These are phyloP conservation scores for Volucella zonaria DNA, from an alignment of 2,888 invertebrate genomes.

Conservation along the genomic window DNA sequence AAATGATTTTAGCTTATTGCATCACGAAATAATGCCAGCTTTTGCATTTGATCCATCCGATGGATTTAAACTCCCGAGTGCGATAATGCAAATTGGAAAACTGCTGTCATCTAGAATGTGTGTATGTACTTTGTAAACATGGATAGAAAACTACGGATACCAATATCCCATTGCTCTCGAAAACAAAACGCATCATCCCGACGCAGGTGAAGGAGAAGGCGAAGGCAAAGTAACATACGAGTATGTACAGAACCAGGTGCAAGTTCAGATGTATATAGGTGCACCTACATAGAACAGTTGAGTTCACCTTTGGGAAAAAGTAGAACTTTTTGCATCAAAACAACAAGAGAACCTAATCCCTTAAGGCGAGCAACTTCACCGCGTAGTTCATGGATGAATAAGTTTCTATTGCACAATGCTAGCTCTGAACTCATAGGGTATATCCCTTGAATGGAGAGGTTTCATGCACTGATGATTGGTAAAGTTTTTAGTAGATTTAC, in stretches of 20 bases:
- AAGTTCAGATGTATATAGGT: no score
- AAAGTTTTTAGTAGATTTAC: no score
- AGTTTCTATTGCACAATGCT: background rate
- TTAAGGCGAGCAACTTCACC: conserved; percentile 30
- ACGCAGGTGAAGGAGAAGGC: no score
- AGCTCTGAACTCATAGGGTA: background rate
- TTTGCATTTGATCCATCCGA: conserved; percentile 40
- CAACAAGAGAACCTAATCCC: conserved; percentile 18
- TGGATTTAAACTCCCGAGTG: conserved; percentile 39
- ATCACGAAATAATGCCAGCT: conserved; percentile 33
- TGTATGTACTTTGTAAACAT: background rate
- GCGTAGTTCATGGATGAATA: background rate
- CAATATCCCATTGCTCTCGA: no score
- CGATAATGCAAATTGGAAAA: conserved; percentile 54
- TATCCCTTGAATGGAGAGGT: no score
- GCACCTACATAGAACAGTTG: background rate
- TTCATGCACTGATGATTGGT: no score
- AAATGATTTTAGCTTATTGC: conserved; percentile 41
- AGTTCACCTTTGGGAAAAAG: conserved; percentile 2
- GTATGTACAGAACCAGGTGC: no score
- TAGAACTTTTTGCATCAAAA: conserved; percentile 36
- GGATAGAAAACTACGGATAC: background rate
- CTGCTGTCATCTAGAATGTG: conserved; percentile 20
- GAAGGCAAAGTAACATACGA: no score
- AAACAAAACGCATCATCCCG: background rate